A percentile compares a stretch with the other conserved stretches of the same genome.
These are phyloP conservation scores for Toxonevra muliebris DNA, from an alignment of 2,888 invertebrate species.

Conservation along the genomic window DNA sequence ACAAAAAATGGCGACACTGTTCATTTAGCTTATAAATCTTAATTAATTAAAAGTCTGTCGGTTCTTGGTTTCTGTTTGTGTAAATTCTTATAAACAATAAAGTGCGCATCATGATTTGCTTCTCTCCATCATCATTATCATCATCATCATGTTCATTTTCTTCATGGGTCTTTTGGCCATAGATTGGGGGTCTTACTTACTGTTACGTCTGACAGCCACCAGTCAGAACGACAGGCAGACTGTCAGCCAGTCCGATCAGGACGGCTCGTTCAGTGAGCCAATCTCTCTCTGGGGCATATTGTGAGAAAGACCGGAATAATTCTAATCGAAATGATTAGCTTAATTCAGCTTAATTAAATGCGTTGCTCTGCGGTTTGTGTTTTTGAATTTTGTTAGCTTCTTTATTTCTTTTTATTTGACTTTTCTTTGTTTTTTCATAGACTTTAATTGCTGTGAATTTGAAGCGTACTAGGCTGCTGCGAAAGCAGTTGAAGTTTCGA, in stretches of 20 bases:
- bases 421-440: neutral
- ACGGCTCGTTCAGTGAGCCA: neutral
- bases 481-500: no score
- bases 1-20: constrained; percentile 5
- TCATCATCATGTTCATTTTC: neutral
- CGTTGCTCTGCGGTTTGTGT: constrained; percentile 18
- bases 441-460: neutral
- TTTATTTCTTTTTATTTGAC: neutral
- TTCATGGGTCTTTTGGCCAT: neutral
- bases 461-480: neutral
- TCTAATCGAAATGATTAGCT: constrained; percentile 35
- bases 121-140: neutral
- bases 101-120: neutral
- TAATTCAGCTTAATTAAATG: constrained; percentile 37
- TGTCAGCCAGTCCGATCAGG: neutral
- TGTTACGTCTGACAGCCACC: no score
- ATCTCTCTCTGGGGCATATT: neutral
- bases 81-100: neutral
- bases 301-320: constrained; percentile 8
- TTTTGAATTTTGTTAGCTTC: neutral
- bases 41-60: constrained; percentile 34
- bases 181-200: neutral
- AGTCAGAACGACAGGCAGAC: no score
- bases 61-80: constrained; percentile 8
- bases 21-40: constrained; percentile 31